phyloP scores from a whole-genome alignment of 1,140 invertebrate genomes.

The Drosophila persimilis region DNA sequence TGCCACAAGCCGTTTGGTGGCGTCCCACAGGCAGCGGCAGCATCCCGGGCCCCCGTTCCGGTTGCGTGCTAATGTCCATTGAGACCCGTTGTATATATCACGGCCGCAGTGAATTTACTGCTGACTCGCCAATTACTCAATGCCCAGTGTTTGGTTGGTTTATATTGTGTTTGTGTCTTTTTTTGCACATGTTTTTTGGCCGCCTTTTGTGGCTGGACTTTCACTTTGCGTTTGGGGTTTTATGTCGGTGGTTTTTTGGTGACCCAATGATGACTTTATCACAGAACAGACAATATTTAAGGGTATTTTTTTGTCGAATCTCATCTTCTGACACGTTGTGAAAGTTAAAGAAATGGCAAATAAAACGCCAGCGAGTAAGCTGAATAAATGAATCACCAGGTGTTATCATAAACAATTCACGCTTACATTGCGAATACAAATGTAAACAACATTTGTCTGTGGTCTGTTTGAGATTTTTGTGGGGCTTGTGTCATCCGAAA shows the following conservation, averaged over 20 bases:
- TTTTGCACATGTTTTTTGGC: not conserved
- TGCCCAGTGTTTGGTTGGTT: conserved; percentile 13
- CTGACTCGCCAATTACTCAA: conserved; percentile 69
- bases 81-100: conserved; percentile 7
- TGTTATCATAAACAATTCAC: too few relatives aligned
- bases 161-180: not conserved
- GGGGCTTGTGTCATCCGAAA: not conserved
- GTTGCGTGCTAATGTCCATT: conserved; percentile 23
- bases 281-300: too few relatives aligned
- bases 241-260: conserved; percentile 27
- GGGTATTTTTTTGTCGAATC: too few relatives aligned
- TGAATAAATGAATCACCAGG: too few relatives aligned
- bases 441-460: not conserved
- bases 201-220: too few relatives aligned
- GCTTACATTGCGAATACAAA: too few relatives aligned
- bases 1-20: conserved; percentile 29
- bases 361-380: too few relatives aligned
- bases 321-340: too few relatives aligned
- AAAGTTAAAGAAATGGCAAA: too few relatives aligned
- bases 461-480: not conserved
- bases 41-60: not conserved
- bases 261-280: too few relatives aligned
- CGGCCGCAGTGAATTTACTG: conserved; percentile 37
- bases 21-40: conserved; percentile 1
- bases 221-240: not conserved